phyloP scores from a whole-genome alignment of 2,888 invertebrate species.

The Cremastinae sp. region DNA sequence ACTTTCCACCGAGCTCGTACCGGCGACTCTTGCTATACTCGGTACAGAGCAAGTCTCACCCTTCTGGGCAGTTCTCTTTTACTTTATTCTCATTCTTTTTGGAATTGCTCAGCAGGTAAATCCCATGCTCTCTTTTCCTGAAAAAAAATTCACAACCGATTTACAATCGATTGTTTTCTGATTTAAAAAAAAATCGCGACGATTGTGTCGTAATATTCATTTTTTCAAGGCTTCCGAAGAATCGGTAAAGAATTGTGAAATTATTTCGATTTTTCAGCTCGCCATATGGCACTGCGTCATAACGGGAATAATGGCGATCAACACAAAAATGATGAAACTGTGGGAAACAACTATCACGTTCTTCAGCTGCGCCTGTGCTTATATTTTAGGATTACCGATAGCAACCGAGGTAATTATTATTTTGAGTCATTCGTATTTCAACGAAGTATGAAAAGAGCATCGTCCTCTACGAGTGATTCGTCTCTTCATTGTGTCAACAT shows the following conservation, averaged over 20 bases:
- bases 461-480: neutral
- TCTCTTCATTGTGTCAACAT: too few species aligned
- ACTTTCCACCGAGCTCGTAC: conserved; percentile 93
- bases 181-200: too few species aligned
- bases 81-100: conserved; percentile 91
- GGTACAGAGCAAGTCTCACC: conserved; percentile 90
- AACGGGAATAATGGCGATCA: conserved; percentile 90
- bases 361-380: conserved; percentile 90
- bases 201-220: neutral
- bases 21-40: conserved; percentile 89
- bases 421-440: neutral
- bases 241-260: neutral
- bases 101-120: conserved; percentile 90
- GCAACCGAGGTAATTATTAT: conserved; percentile 87
- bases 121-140: too few species aligned
- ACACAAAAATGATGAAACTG: conserved; percentile 86
- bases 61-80: conserved; percentile 93
- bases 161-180: too few species aligned
- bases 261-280: conserved; percentile 79
- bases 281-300: conserved; percentile 96
- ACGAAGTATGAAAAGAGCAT: neutral
- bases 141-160: conserved; percentile 1
- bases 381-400: conserved; percentile 91
- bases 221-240: neutral
- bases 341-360: conserved; percentile 93